Evolutionary conservation across 2,888 invertebrate species (phyloP), one percentile per base, ranked within the genome.

Genomic region (Thumatha senex): DNA sequence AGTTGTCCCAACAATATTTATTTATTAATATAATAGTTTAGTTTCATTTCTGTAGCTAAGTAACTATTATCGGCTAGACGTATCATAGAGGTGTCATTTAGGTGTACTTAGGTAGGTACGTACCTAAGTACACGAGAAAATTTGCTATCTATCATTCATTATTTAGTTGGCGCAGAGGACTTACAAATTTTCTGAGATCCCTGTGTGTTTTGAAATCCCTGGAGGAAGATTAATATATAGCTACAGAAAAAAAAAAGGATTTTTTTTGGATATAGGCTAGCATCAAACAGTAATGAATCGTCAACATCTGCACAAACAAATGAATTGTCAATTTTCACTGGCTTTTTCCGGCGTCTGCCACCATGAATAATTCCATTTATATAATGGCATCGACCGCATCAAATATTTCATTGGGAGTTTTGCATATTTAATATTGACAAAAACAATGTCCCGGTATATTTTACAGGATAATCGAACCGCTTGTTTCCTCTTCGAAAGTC

Each of bases 321-420:
- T 86, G 83, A 88, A 88, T 80, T 82, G 84, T 79, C 77, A 79
- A 83, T 82, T 84, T 85, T 82, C 78, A 79, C 76, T 81, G 81
- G 85, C 85, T 86, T 86, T 87, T 86, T 84, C 84, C 82, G 74
- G 71, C 76, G 83, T 80, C 84, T 79, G 82, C 67, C 76, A 78
- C 77, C 80, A 85, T 89, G 84, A 89, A 89, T 89, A 85, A 89
- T 89, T 88, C 82, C 80, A 82, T 84, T 84, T 84, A 84, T 85
- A 84, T 84, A 85, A 86, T 86, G 84, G 82, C 81, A 74, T 74
- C 76, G 81, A 85, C 85, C 86, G 78, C 84, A 85, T 85, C 82
- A 86, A 89, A 89, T 89, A 88, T 87, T 84, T 86, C 81, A 82
- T 85, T 83, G 82, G 60, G 70, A 80, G 80, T 82, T 84, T 84